A percentile compares a stretch with the other conserved stretches of the same genome.
Evolutionary conservation across 1,140 invertebrate species (phyloP).

Genomic region (Copidosoma floridanum): DNA sequence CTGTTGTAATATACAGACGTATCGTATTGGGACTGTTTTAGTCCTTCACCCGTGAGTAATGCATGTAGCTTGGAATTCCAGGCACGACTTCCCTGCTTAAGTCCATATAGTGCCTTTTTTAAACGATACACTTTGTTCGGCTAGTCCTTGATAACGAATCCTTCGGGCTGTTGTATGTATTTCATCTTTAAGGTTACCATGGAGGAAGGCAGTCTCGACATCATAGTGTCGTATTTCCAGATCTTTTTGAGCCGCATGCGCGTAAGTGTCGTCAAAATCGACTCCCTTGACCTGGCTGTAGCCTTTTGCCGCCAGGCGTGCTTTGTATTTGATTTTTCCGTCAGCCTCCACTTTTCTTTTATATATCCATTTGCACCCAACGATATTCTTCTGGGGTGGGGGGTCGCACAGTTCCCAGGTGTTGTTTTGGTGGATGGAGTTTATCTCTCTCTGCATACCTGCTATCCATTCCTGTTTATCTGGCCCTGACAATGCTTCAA

Average conservation of each 20-base stretch:
- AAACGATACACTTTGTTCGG: neutral
- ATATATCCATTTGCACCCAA: neutral
- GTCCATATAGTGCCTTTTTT: neutral
- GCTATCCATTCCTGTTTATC: neutral
- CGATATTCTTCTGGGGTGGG: too few relatives aligned
- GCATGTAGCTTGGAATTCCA: slow-evolving; percentile 1
- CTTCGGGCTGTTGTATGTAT: neutral
- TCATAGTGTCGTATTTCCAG: neutral
- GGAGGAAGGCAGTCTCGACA: neutral
- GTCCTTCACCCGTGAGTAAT: neutral
- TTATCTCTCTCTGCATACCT: neutral
- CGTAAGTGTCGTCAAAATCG: neutral
- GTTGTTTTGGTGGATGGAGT: neutral
- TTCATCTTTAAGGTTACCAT: neutral
- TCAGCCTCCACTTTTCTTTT: neutral
- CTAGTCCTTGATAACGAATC: neutral
- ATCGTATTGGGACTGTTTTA: neutral
- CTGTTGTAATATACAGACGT: neutral
- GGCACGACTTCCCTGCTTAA: neutral
- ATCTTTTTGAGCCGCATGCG: neutral
- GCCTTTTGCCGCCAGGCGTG: neutral
- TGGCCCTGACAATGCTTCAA: neutral
- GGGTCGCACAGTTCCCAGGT: neutral
- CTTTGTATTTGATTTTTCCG: neutral
- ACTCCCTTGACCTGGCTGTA: neutral